Evolutionary conservation across 2,113 vertebrate genomes (phyloP).

Genomic region (Oreochromis aureus): DNA sequence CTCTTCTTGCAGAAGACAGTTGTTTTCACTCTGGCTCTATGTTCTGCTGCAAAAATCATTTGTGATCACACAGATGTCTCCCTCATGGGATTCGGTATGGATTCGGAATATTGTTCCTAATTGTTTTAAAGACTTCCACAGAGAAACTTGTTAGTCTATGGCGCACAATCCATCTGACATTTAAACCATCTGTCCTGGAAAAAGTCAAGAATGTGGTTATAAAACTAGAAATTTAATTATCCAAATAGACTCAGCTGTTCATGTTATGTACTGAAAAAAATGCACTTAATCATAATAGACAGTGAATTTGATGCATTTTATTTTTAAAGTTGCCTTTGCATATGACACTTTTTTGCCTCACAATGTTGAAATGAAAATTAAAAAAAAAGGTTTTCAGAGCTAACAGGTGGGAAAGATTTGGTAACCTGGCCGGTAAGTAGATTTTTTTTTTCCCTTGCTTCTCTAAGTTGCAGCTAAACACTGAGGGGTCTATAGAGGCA

Average conservation of each 20-base stretch:
- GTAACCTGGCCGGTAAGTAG: constrained; percentile 17
- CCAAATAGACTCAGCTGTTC: not conserved
- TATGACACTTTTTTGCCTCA: not conserved
- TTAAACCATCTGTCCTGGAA: not conserved
- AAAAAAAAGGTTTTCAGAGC: not conserved
- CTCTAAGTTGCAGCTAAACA: not conserved
- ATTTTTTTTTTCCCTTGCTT: constrained; percentile 16
- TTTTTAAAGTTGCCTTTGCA: not conserved
- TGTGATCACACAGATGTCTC: not conserved
- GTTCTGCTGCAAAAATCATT: not conserved
- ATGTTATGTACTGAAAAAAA: not conserved
- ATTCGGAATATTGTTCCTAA: not conserved
- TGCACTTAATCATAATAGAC: not conserved
- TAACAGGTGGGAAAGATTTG: not conserved
- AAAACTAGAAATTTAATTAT: not conserved
- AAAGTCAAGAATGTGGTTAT: not conserved
- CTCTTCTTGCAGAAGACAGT: not conserved
- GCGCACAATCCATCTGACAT: not conserved
- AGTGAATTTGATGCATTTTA: not conserved
- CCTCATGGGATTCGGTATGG: not conserved
- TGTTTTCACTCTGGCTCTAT: not conserved
- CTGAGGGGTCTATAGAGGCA: constrained; percentile 6
- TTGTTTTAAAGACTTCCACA: not conserved
- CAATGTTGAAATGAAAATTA: not conserved
- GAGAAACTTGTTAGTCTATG: not conserved